Percentiles rank a stretch among this genome's conserved stretches.
Conservation (phyloP, 64 coral and sea anemone genomes). For the Cladopsammia gracilis region DNA sequence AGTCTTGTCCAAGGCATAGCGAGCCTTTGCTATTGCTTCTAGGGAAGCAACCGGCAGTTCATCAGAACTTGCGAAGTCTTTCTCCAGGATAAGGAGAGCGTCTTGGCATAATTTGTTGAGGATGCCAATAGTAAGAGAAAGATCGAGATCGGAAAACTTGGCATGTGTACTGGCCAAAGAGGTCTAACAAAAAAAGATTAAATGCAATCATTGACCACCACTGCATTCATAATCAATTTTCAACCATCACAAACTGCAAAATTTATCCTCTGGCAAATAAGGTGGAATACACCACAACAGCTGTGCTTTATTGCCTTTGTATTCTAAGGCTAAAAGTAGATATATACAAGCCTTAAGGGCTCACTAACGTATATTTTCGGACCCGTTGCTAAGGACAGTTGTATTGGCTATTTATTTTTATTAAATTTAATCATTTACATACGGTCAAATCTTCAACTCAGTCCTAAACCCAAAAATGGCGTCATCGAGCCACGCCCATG, state of each 20-base stretch:
- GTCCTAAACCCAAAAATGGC: too few species aligned
- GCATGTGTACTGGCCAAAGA: neutral
- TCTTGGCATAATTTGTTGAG: neutral
- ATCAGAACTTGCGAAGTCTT: neutral
- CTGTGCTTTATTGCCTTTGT: too few species aligned
- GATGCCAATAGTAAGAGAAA: neutral
- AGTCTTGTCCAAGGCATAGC: neutral
- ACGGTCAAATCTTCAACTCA: too few species aligned
- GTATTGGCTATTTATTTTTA: too few species aligned
- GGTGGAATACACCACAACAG: too few species aligned
- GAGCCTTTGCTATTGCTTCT: conserved; percentile 48
- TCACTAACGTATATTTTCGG: too few species aligned
- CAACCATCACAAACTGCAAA: neutral
- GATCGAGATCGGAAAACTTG: neutral
- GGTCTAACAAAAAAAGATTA: neutral
- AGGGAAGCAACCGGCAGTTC: conserved; percentile 24
- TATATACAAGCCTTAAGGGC: too few species aligned
- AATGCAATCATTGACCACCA: neutral
- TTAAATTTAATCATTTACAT: too few species aligned
- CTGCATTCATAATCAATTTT: neutral
- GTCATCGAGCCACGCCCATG: too few species aligned
- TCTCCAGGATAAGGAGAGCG: neutral
- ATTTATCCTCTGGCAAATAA: too few species aligned
- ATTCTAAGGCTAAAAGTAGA: too few species aligned
- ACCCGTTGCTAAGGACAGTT: too few species aligned